Conservation (phyloP, 1,140 invertebrate genomes). For the Aphidius ervi region DNA sequence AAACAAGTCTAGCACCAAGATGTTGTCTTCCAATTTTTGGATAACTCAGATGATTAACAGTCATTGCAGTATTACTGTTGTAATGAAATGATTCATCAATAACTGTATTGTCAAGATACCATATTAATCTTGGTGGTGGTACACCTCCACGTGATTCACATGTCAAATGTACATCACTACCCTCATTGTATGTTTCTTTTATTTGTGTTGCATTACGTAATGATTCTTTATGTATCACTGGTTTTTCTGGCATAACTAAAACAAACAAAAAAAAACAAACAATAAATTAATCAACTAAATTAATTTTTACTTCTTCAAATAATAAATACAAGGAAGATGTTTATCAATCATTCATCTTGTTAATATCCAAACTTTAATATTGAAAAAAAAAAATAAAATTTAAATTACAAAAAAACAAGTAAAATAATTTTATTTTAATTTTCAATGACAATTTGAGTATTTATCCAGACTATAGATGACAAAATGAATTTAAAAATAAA, state of each 20-base stretch:
- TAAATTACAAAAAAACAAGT: too few species aligned
- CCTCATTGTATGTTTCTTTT: constrained; percentile 59
- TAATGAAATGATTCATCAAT: constrained; percentile 78
- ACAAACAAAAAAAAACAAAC: constrained; percentile 1
- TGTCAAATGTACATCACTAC: constrained; percentile 54
- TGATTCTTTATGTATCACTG: constrained; percentile 54
- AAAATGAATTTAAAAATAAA: too few species aligned
- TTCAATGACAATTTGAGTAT: too few species aligned
- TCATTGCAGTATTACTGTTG: constrained; percentile 60
- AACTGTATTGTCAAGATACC: constrained; percentile 77
- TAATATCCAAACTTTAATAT: background rate
- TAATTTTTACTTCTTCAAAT: too few species aligned
- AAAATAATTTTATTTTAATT: too few species aligned
- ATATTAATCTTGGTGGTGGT: constrained; percentile 73
- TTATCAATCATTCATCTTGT: too few species aligned
- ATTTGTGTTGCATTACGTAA: constrained; percentile 42
- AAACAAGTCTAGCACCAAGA: constrained; percentile 71
- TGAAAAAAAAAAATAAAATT: background rate
- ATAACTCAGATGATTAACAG: constrained; percentile 73
- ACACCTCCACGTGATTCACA: constrained; percentile 63
- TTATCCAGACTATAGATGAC: too few species aligned
- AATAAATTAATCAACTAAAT: background rate
- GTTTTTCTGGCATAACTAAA: constrained; percentile 51
- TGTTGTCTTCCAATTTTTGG: constrained; percentile 72
- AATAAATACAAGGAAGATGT: too few species aligned